phyloP scores from a whole-genome alignment of 2,888 invertebrate species.

The Malthinus seriepunctatus region DNA sequence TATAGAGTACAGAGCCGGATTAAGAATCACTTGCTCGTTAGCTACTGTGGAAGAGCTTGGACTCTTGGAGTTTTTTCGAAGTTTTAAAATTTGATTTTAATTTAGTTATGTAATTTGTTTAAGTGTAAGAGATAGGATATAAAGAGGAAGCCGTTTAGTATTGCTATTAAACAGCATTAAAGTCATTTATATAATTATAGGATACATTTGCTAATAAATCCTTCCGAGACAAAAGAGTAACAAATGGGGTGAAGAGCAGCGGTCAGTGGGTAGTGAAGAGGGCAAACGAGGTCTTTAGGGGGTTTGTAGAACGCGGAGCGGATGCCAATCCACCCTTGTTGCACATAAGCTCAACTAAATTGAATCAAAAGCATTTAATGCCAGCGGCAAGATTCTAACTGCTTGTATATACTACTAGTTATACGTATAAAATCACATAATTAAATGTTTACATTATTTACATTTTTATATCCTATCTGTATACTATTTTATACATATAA shows the following conservation, averaged over 20 bases:
- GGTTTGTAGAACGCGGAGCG: constrained; percentile 27
- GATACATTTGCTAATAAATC: constrained; percentile 28
- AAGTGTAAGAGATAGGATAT: background rate
- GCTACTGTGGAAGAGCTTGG: no score
- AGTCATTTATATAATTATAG: constrained; percentile 22
- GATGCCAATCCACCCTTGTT: constrained; percentile 41
- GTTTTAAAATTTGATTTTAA: background rate
- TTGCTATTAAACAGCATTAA: constrained; percentile 15
- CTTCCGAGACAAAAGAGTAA: constrained; percentile 31
- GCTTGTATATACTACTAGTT: constrained; percentile 40
- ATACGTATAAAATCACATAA: constrained; percentile 45
- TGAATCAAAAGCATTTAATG: constrained; percentile 50
- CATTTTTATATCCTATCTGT: constrained; percentile 29
- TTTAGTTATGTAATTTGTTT: background rate
- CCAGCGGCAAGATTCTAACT: constrained; percentile 44
- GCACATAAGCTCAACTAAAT: constrained; percentile 48
- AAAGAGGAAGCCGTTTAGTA: constrained; percentile 6
- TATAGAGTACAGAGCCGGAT: no score
- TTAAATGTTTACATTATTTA: constrained; percentile 43
- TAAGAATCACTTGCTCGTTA: background rate
- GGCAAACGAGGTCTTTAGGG: constrained; percentile 30
- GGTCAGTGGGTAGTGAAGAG: constrained; percentile 33
- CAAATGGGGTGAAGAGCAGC: constrained; percentile 35
- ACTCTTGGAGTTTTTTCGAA: background rate
- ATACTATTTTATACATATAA: background rate